A percentile compares a stretch with the other conserved stretches of the same genome.
Evolutionary conservation across 2,888 invertebrate species (phyloP).

Genomic region (Drosophila kambysellisi): DNA sequence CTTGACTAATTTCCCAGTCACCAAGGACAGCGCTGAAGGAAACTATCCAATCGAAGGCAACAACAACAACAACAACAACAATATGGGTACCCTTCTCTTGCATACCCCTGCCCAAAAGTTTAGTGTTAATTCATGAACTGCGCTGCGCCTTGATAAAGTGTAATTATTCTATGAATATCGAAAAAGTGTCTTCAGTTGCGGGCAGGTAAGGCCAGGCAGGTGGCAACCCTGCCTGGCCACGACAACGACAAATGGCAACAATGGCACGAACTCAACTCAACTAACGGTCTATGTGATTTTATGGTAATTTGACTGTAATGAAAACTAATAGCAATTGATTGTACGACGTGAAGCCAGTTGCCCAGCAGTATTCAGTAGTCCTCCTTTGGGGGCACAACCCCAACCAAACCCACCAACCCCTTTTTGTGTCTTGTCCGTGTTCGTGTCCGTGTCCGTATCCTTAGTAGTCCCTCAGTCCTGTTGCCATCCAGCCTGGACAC

Average conservation of each 20-base stretch:
- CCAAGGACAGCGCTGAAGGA: neutral
- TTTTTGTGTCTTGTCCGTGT: neutral
- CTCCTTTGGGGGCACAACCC: neutral
- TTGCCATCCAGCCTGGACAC: conserved; percentile 3
- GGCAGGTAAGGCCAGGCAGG: conserved; percentile 28
- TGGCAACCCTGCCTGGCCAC: conserved; percentile 16
- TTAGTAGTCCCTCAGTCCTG: neutral
- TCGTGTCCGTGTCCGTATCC: neutral
- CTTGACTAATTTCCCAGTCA: conserved; percentile 74
- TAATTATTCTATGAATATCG: conserved; percentile 81
- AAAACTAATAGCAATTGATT: conserved; percentile 81
- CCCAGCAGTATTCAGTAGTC: neutral
- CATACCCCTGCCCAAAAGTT: neutral
- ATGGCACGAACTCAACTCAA: conserved; percentile 50
- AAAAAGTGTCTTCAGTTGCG: conserved; percentile 53
- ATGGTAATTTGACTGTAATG: conserved; percentile 80
- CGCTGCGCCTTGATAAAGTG: conserved; percentile 74
- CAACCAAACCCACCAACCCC: conserved; percentile 1
- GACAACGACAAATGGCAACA: conserved; percentile 58
- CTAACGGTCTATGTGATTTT: conserved; percentile 72
- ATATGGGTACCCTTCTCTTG: neutral
- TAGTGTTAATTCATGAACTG: conserved; percentile 76
- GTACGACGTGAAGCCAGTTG: conserved; percentile 65
- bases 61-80: neutral
- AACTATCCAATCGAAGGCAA: neutral